Conservation (phyloP, 2,113 vertebrate genomes). For the Himantopus leucocephalus region DNA sequence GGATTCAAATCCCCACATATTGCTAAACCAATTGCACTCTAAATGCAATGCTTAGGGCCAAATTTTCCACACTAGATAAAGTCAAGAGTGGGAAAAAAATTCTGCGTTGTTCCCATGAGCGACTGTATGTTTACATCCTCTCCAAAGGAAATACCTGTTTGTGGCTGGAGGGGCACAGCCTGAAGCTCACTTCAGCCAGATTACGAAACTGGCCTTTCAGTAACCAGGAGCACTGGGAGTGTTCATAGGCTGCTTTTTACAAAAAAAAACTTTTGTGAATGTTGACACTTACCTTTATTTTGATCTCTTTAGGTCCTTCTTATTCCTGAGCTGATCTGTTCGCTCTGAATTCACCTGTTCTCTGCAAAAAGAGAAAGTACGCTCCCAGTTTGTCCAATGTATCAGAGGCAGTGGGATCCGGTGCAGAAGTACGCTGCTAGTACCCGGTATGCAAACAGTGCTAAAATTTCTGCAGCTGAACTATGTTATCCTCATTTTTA, state of each 20-base stretch:
- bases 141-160: neutral
- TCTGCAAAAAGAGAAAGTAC: neutral
- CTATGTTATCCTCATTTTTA: neutral
- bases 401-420: neutral
- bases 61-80: neutral
- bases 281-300: neutral
- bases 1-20: neutral
- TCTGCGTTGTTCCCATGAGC: neutral
- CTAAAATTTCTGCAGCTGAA: neutral
- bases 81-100: neutral
- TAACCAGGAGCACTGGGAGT: neutral
- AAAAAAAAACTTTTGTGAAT: neutral
- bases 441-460: neutral
- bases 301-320: neutral
- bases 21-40: neutral
- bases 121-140: neutral
- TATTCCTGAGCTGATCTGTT: neutral
- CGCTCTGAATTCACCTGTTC: neutral
- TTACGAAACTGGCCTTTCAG: neutral
- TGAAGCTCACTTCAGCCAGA: neutral
- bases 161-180: neutral
- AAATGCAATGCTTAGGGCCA: neutral
- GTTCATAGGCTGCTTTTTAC: neutral
- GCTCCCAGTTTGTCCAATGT: neutral
- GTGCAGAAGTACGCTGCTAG: neutral